Base-by-base conservation (phyloP, 2,113 vertebrate genomes). In the Alethe castanea region DNA sequence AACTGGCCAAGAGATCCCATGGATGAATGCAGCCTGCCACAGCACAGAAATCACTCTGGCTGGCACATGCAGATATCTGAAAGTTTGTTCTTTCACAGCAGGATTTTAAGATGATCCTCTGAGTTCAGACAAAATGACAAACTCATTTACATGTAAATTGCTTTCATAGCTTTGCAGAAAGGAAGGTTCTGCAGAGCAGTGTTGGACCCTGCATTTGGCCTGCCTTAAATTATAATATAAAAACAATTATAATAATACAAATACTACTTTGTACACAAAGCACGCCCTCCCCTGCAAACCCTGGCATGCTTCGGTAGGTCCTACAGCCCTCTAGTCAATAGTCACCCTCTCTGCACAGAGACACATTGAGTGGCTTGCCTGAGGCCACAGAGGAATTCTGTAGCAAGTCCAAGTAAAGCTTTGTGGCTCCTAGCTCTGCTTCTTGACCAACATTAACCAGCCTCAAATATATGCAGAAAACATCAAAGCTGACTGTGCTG, bases 141-240 rank as follows among this genome's bases (percentile, higher is more conserved):
- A 95, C 96, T 97, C 93, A 97, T 97, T 97, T 97, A 90, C 92
- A 96, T 96, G 94, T 83, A 96, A 97, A 97, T 97, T 97, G 93
- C 94, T 95, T 97, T 91, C 52, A 19, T 88, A 93, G 94, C 92
- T 97, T 88, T 94, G 92, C 94, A 94, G 93, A 96, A 97, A 94
- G 81, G 92, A 95, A 94, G 94, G 94, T 93, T 94, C 92, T 90
- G 94, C 57, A 0, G 83, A 96, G 94, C 93, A 64, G 64, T 52
- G 76, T 76, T 92, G 95, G 96, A 93, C 94, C 90, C 76, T 88
- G 88, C 76, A 86, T 92, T 96, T 94, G 92, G 94, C 82, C 82
- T 96, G 93, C 77, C 93, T 94, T 93, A 97, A 94, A 97, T 97
- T 96, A 96, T 93, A 96, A 95, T 59, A 94, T 87, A 96, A 91